Conservation (phyloP, 1,140 invertebrate species). For the Drosophila melanica region DNA sequence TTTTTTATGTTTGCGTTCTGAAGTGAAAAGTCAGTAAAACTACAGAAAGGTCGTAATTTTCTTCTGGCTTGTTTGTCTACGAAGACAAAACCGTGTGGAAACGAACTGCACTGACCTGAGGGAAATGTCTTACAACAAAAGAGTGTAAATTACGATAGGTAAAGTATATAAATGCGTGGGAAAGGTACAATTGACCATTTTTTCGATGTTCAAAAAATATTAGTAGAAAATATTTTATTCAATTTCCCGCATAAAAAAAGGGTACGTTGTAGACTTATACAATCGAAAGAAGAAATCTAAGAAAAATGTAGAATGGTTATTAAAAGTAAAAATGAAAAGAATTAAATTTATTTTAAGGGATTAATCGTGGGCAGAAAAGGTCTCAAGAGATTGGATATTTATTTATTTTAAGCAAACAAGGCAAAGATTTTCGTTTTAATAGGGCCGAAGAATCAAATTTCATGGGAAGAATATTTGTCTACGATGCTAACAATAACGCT, state of each 20-base stretch:
- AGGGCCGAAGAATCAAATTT: no score
- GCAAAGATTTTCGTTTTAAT: no score
- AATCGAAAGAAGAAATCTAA: no score
- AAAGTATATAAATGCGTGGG: not conserved
- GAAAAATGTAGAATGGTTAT: no score
- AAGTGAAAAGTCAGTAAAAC: slow-evolving; percentile 40
- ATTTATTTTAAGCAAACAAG: not conserved
- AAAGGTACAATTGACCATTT: not conserved
- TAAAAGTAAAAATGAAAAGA: not conserved
- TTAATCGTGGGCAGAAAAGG: no score
- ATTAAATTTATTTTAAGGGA: no score
- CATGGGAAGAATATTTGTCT: no score
- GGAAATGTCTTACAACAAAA: not conserved
- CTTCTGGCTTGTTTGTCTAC: slow-evolving; percentile 1
- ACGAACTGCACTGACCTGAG: slow-evolving; percentile 18
- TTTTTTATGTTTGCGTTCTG: slow-evolving; percentile 56
- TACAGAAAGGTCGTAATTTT: slow-evolving; percentile 8
- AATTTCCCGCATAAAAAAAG: not conserved
- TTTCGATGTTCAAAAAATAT: not conserved
- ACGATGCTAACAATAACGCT: no score
- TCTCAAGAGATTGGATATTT: no score
- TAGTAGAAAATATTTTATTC: slow-evolving; percentile 1
- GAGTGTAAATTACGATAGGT: not conserved
- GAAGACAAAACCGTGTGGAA: not conserved
- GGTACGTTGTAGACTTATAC: no score